Conservation (phyloP, 53 echinoderm and acorn worm species). For the Paracentrotus lividus region DNA sequence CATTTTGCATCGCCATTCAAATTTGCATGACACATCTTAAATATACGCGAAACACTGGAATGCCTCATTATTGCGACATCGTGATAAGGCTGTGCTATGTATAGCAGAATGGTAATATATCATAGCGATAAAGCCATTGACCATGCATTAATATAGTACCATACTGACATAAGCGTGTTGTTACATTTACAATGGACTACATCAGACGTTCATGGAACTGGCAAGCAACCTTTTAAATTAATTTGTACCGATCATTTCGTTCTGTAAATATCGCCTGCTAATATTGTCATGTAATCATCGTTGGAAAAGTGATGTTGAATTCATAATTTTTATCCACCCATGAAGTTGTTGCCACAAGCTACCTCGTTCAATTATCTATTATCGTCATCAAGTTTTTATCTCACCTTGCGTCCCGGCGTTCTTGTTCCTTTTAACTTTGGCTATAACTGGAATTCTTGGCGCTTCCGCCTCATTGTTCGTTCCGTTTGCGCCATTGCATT, state of each 20-base stretch:
- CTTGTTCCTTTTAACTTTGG: constrained; percentile 51
- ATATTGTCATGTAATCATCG: not conserved
- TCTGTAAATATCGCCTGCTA: not conserved
- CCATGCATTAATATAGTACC: constrained; percentile 23
- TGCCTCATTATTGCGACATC: not conserved
- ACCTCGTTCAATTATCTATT: not conserved
- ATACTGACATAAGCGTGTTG: not conserved
- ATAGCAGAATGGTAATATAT: not conserved
- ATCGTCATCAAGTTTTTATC: constrained; percentile 51
- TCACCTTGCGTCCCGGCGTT: constrained; percentile 42
- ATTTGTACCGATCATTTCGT: not conserved
- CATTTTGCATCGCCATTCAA: too few species aligned
- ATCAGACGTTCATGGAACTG: not conserved
- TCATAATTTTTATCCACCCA: not conserved
- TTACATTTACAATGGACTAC: not conserved
- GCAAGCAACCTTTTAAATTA: not conserved
- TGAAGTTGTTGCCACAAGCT: too few species aligned
- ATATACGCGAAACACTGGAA: too few species aligned
- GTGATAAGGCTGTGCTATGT: not conserved
- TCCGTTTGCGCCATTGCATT: not conserved
- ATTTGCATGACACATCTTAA: too few species aligned
- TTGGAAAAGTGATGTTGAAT: not conserved
- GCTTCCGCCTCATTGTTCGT: not conserved
- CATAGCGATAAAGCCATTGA: not conserved
- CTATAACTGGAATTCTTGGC: constrained; percentile 58